Percentiles rank a stretch among this genome's conserved stretches.
phyloP scores from a whole-genome alignment of 2,888 invertebrate species.

The Polydrusus tereticollis region DNA sequence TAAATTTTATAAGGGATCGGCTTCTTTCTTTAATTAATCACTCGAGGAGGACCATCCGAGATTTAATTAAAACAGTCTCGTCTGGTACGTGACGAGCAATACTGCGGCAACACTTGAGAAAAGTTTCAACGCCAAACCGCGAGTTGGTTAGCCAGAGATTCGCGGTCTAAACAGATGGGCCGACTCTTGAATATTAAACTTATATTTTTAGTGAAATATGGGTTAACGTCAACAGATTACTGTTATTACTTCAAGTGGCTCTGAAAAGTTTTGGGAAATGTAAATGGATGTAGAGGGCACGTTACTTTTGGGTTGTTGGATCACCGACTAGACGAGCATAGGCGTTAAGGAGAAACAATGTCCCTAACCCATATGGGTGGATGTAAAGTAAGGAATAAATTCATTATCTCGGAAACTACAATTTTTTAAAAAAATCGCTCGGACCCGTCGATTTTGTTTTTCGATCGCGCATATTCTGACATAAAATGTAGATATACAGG shows the following conservation, averaged over 20 bases:
- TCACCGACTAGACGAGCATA: too few species aligned
- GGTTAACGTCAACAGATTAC: neutral
- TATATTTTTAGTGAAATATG: neutral
- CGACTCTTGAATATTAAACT: constrained; percentile 5
- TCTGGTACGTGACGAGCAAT: constrained; percentile 40
- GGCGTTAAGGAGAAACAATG: too few species aligned
- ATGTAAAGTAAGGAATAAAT: too few species aligned
- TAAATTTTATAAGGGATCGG: constrained; percentile 33
- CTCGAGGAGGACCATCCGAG: constrained; percentile 32
- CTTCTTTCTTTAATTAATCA: constrained; percentile 38
- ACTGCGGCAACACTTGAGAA: constrained; percentile 31
- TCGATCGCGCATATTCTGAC: too few species aligned
- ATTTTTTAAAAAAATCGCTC: too few species aligned
- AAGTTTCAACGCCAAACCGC: constrained; percentile 20
- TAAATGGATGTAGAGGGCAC: too few species aligned
- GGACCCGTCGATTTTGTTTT: too few species aligned
- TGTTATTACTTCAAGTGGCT: neutral
- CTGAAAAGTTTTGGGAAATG: too few species aligned
- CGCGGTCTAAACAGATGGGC: constrained; percentile 24
- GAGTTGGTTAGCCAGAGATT: constrained; percentile 25
- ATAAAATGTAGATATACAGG: too few species aligned
- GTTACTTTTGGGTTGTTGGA: too few species aligned
- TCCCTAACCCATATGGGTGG: too few species aligned
- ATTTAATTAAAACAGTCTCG: constrained; percentile 43
- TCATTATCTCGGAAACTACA: too few species aligned